Percentiles rank a stretch among this genome's conserved stretches.
Evolutionary conservation across 2,797 vertebrate genomes (phyloP).

Genomic region (Leptodactylus fallax): DNA sequence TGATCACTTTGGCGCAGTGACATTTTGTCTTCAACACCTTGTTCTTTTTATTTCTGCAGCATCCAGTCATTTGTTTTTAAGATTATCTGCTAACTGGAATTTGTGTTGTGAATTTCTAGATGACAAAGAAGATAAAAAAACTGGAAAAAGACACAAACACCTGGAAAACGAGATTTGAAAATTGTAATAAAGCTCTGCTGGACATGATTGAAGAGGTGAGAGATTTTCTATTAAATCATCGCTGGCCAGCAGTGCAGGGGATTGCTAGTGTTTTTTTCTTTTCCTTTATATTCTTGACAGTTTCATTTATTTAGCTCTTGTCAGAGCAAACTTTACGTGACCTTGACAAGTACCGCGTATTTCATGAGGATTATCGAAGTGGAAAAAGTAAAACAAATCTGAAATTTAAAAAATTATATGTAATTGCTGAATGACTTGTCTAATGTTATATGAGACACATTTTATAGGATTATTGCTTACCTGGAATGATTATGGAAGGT

Average conservation of each 20-base stretch:
- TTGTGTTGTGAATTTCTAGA: constrained; percentile 75
- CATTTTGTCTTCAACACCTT: constrained; percentile 43
- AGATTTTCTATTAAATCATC: constrained; percentile 18
- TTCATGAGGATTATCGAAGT: background rate
- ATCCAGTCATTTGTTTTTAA: constrained; percentile 50
- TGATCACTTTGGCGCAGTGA: constrained; percentile 25
- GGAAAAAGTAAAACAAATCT: background rate
- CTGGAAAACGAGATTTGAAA: constrained; percentile 95
- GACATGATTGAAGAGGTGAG: constrained; percentile 97
- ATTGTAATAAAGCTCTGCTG: constrained; percentile 91
- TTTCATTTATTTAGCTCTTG: background rate
- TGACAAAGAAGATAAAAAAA: constrained; percentile 95
- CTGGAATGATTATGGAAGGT: too few relatives aligned
- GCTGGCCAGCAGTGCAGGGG: background rate
- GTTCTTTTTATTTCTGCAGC: constrained; percentile 41
- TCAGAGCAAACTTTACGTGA: background rate
- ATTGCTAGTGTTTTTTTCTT: constrained; percentile 13
- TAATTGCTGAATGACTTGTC: too few relatives aligned
- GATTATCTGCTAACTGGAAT: constrained; percentile 46
- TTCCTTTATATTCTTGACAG: background rate
- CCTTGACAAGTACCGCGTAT: background rate
- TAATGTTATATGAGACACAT: too few relatives aligned
- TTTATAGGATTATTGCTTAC: too few relatives aligned
- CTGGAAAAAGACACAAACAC: constrained; percentile 91
- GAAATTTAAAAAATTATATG: too few relatives aligned